Percentiles rank a stretch among this genome's conserved stretches.
phyloP scores from a whole-genome alignment of 2,113 vertebrate genomes.

The Megaceryle maxima region DNA sequence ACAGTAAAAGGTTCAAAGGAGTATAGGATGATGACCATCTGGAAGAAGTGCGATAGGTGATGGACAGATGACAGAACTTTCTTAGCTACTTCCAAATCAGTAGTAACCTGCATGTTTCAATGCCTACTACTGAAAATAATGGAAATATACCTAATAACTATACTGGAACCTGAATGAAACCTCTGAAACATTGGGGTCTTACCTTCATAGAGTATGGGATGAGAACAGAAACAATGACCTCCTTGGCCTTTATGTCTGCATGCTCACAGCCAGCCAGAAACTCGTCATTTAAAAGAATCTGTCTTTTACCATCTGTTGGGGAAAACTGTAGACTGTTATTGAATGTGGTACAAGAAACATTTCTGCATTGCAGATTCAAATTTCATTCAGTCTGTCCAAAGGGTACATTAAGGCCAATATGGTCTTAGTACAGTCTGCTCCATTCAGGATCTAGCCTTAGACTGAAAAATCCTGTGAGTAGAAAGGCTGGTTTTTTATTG shows the following conservation, averaged over 20 bases:
- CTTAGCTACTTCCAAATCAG: not conserved
- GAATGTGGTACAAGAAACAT: too few relatives aligned
- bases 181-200: not conserved
- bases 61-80: not conserved
- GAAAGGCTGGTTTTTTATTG: too few relatives aligned
- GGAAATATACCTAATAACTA: not conserved
- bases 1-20: not conserved
- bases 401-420: too few relatives aligned
- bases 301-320: too few relatives aligned
- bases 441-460: too few relatives aligned
- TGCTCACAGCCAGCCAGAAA: conserved; percentile 78
- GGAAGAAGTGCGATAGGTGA: not conserved
- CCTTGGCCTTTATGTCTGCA: conserved; percentile 72
- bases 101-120: not conserved
- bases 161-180: not conserved
- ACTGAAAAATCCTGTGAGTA: too few relatives aligned
- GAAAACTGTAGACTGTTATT: too few relatives aligned
- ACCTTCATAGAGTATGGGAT: conserved; percentile 79
- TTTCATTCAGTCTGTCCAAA: too few relatives aligned
- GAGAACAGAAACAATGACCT: conserved; percentile 77
- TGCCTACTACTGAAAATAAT: not conserved
- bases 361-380: too few relatives aligned
- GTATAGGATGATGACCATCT: not conserved
- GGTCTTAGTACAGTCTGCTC: too few relatives aligned
- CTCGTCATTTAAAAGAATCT: conserved; percentile 63